phyloP scores from a whole-genome alignment of 2,113 vertebrate species.

The Hymenochirus boettgeri region DNA sequence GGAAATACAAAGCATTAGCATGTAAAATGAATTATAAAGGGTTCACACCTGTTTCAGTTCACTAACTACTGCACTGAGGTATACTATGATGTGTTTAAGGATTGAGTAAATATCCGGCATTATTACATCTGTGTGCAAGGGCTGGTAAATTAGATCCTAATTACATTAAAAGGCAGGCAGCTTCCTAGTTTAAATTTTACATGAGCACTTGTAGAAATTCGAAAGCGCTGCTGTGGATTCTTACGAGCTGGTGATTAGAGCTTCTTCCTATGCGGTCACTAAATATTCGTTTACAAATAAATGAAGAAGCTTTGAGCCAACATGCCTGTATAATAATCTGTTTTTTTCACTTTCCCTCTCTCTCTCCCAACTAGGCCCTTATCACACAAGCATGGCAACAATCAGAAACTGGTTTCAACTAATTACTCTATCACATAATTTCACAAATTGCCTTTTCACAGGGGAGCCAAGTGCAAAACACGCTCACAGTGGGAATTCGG shows the following conservation, averaged over 20 bases:
- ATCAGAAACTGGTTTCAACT: slow-evolving; percentile 89
- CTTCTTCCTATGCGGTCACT: slow-evolving; percentile 82
- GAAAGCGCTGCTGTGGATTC: slow-evolving; percentile 83
- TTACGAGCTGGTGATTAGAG: slow-evolving; percentile 90
- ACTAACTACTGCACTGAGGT: slow-evolving; percentile 73
- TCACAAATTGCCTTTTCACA: slow-evolving; percentile 98
- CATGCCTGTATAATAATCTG: slow-evolving; percentile 80
- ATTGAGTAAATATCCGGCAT: slow-evolving; percentile 76
- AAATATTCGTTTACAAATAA: slow-evolving; percentile 94
- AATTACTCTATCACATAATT: slow-evolving; percentile 99
- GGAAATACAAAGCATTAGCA: slow-evolving; percentile 67
- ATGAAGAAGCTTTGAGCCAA: slow-evolving; percentile 78
- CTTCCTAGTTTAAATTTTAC: slow-evolving; percentile 90
- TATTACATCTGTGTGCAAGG: slow-evolving; percentile 87
- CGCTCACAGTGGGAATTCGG: slow-evolving; percentile 85
- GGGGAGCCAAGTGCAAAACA: slow-evolving; percentile 91
- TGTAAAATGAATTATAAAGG: slow-evolving; percentile 78
- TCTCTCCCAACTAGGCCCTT: slow-evolving; percentile 59
- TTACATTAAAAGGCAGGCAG: slow-evolving; percentile 94
- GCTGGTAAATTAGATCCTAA: slow-evolving; percentile 94
- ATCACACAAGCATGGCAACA: slow-evolving; percentile 75
- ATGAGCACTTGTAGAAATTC: slow-evolving; percentile 76
- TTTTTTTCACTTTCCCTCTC: slow-evolving; percentile 46
- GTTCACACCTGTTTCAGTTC: slow-evolving; percentile 95
- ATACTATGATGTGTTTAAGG: slow-evolving; percentile 72